These are phyloP conservation scores for Sebastes fasciatus DNA, from an alignment of 2,113 vertebrate species.

Conservation along the genomic window DNA sequence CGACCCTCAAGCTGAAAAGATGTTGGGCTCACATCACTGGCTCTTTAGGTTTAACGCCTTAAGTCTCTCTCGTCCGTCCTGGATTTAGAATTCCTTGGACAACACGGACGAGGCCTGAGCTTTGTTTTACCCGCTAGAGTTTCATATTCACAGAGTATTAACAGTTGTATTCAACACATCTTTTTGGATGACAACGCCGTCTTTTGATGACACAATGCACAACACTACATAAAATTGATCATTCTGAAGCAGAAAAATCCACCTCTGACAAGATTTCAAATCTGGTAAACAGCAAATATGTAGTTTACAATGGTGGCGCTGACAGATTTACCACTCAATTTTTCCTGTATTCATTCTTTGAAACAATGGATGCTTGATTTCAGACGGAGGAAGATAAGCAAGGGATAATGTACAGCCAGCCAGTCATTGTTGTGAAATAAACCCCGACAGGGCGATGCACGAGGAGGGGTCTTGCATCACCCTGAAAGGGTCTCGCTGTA, in stretches of 20 bases:
- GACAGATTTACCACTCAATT: not conserved
- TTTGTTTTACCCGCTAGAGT: not conserved
- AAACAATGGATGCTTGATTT: not conserved
- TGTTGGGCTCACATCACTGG: constrained; percentile 1
- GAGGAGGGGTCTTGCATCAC: no score
- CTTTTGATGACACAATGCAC: not conserved
- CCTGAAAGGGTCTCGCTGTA: no score
- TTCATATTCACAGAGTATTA: not conserved
- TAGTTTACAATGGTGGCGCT: not conserved
- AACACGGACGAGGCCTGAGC: not conserved
- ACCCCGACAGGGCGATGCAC: no score
- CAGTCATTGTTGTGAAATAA: no score
- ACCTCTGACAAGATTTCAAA: not conserved
- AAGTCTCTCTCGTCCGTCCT: not conserved
- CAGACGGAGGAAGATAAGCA: not conserved
- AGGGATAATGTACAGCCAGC: no score
- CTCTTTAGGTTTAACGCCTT: constrained; percentile 3
- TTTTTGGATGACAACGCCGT: not conserved
- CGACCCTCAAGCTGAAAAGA: constrained; percentile 22
- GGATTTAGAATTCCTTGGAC: constrained; percentile 4
- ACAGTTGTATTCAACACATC: not conserved
- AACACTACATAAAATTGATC: not conserved
- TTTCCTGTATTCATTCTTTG: not conserved
- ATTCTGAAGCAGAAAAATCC: not conserved
- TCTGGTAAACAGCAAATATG: not conserved